These are phyloP conservation scores for Taenaris catops DNA, from an alignment of 2,888 invertebrate genomes.

Conservation along the genomic window DNA sequence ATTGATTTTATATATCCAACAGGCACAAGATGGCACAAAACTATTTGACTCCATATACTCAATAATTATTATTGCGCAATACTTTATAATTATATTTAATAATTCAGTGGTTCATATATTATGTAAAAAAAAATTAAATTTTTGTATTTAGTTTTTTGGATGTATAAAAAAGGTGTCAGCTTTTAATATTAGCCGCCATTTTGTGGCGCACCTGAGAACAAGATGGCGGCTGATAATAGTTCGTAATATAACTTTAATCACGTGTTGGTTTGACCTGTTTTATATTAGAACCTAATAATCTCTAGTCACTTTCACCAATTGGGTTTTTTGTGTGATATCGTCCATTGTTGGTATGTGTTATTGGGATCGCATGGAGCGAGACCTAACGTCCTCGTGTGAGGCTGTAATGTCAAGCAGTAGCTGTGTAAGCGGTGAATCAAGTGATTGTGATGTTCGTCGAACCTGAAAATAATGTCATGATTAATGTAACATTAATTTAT, in stretches of 20 bases:
- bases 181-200: too few species aligned
- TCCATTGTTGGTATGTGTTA: conserved; percentile 94
- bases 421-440: conserved; percentile 88
- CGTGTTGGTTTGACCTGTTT: conserved; percentile 8
- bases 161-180: too few species aligned
- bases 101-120: too few species aligned
- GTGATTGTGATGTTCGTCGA: conserved; percentile 87
- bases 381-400: conserved; percentile 87
- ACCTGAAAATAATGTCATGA: conserved; percentile 54
- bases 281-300: not conserved
- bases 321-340: conserved; percentile 73
- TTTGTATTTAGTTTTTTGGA: not conserved
- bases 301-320: conserved; percentile 44
- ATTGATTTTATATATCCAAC: too few species aligned
- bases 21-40: too few species aligned
- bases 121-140: too few species aligned
- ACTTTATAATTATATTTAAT: too few species aligned
- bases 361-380: conserved; percentile 91
- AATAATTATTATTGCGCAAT: not conserved
- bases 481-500: too few species aligned
- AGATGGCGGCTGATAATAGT: conserved; percentile 2
- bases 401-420: conserved; percentile 91
- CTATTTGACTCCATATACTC: too few species aligned
- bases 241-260: conserved; percentile 1
- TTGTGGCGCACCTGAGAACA: not conserved